Percentiles rank a stretch among this genome's conserved stretches.
These are phyloP conservation scores for Platichthys stellatus DNA, from an alignment of 2,113 vertebrate genomes.

Conservation along the genomic window DNA sequence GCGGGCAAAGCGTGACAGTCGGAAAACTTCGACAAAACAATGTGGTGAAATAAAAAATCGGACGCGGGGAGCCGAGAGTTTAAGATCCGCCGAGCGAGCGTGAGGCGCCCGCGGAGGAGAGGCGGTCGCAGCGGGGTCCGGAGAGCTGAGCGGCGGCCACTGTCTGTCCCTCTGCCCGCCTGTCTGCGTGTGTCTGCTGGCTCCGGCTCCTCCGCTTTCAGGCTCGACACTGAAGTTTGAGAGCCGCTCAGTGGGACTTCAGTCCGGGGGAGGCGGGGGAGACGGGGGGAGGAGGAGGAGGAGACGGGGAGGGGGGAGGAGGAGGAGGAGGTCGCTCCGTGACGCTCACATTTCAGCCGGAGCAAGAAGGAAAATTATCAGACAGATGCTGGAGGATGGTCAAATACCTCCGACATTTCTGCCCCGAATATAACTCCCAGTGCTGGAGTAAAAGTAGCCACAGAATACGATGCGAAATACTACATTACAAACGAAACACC, in stretches of 20 bases:
- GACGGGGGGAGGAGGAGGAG: slow-evolving; percentile 7
- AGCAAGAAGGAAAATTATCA: slow-evolving; percentile 72
- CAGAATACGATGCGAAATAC: not conserved
- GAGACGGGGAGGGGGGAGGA: not conserved
- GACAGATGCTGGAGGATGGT: slow-evolving; percentile 64
- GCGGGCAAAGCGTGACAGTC: slow-evolving; percentile 42
- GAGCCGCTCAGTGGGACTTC: slow-evolving; percentile 68
- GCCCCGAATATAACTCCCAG: slow-evolving; percentile 17
- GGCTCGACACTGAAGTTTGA: slow-evolving; percentile 69
- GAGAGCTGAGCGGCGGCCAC: slow-evolving; percentile 1
- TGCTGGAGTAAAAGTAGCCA: not conserved
- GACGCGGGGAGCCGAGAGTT: slow-evolving; percentile 11
- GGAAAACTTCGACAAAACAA: slow-evolving; percentile 58
- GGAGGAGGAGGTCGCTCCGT: slow-evolving; percentile 50
- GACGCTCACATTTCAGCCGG: slow-evolving; percentile 72
- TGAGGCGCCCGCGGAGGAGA: not conserved
- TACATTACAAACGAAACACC: not conserved
- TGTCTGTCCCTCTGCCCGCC: not conserved
- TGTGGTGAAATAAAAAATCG: not conserved
- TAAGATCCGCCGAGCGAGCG: slow-evolving; percentile 35
- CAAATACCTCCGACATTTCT: slow-evolving; percentile 55
- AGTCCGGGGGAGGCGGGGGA: slow-evolving; percentile 15
- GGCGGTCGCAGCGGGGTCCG: not conserved
- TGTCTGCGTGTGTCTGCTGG: slow-evolving; percentile 24
- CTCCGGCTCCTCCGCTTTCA: slow-evolving; percentile 58